These are phyloP conservation scores for Pitta sordida DNA, from an alignment of 2,113 vertebrate genomes.

Conservation along the genomic window DNA sequence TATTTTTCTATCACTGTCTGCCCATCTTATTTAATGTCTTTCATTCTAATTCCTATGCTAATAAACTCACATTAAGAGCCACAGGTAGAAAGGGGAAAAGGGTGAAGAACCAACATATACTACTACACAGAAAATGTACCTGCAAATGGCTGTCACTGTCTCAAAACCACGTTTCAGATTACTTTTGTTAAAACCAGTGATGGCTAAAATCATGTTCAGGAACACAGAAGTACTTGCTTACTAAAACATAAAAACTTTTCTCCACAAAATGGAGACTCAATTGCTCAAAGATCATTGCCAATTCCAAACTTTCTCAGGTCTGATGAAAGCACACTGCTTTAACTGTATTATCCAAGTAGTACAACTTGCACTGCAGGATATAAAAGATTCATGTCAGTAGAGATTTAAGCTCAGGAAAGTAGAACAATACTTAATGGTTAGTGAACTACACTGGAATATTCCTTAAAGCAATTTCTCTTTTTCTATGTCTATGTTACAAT, in stretches of 20 bases:
- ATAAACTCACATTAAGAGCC: not conserved
- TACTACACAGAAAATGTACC: not conserved
- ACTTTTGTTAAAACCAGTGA: fast-evolving
- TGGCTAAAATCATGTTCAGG: not conserved
- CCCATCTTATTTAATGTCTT: not conserved
- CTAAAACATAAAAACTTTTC: not conserved
- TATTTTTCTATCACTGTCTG: not conserved
- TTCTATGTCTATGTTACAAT: not conserved
- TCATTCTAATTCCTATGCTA: not conserved
- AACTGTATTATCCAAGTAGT: constrained; percentile 24
- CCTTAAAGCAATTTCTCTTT: constrained; percentile 14
- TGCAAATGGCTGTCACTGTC: not conserved
- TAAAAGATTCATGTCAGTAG: constrained; percentile 46
- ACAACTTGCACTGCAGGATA: constrained; percentile 30
- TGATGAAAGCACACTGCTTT: constrained; percentile 7
- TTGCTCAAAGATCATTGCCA: not conserved
- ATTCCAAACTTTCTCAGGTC: not conserved
- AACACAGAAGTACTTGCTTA: not conserved
- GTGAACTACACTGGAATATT: constrained; percentile 32
- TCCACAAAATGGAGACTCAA: not conserved
- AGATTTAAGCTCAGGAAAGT: constrained; percentile 37
- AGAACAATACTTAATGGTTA: constrained; percentile 35
- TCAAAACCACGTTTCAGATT: not conserved
- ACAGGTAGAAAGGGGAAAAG: not conserved
- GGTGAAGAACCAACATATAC: not conserved